Evolutionary conservation across 2,113 vertebrate genomes (phyloP).

Genomic region (Mixornis gularis): DNA sequence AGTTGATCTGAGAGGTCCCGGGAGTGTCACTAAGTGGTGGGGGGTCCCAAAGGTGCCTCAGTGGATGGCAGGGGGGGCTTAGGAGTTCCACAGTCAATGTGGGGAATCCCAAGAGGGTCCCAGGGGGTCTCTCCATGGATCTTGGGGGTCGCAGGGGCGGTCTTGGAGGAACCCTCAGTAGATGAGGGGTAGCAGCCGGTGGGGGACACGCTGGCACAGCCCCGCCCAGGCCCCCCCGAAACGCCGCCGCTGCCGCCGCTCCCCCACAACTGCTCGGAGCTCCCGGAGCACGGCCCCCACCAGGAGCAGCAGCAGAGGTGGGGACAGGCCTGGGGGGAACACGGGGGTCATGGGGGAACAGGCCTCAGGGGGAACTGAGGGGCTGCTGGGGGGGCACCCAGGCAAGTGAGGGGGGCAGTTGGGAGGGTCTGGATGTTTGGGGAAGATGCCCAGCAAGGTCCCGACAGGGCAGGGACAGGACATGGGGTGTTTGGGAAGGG

Average conservation of each 20-base stretch:
- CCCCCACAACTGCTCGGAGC: not conserved
- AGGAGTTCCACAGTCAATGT: too few species aligned
- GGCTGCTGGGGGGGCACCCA: too few species aligned
- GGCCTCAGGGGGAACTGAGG: too few species aligned
- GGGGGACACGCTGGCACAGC: not conserved
- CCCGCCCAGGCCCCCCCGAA: not conserved
- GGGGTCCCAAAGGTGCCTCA: too few species aligned
- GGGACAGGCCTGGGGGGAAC: not conserved
- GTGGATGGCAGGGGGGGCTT: too few species aligned
- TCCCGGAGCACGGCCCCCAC: not conserved
- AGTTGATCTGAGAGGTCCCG: not conserved
- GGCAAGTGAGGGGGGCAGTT: too few species aligned
- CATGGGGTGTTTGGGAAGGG: too few species aligned
- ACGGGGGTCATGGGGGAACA: not conserved
- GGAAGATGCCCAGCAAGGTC: not conserved
- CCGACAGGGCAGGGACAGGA: too few species aligned
- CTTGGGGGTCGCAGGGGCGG: accelerated
- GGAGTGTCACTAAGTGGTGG: too few species aligned
- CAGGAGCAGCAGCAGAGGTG: not conserved
- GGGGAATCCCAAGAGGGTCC: too few species aligned
- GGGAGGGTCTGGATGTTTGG: too few species aligned
- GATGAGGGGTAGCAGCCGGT: not conserved
- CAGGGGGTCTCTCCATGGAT: not conserved
- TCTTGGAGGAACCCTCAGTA: not conserved
- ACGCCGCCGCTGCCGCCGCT: not conserved